phyloP scores from a whole-genome alignment of 2,113 vertebrate species.

The Natator depressus region DNA sequence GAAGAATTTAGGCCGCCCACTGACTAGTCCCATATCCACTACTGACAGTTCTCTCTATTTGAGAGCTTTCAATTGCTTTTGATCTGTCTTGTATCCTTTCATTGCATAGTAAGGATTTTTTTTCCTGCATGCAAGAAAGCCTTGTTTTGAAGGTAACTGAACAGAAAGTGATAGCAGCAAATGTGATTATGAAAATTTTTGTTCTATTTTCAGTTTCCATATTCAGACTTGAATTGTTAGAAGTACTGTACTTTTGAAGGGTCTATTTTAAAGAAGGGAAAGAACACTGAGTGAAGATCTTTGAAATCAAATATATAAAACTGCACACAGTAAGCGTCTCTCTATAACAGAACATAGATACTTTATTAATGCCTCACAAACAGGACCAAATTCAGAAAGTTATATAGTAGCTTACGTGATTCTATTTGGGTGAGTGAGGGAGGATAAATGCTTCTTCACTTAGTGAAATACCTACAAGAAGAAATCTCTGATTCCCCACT shows the following conservation, averaged over 20 bases:
- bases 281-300: background rate
- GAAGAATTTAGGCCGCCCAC: background rate
- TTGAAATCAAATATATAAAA: background rate
- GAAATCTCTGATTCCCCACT: background rate
- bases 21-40: background rate
- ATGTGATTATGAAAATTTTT: background rate
- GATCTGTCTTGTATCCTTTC: background rate
- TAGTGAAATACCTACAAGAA: background rate
- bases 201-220: background rate
- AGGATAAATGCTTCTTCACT: background rate
- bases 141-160: background rate
- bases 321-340: background rate
- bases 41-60: background rate
- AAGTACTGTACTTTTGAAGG: background rate
- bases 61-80: background rate
- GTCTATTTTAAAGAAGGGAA: background rate
- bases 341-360: background rate
- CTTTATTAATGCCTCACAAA: background rate
- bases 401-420: background rate
- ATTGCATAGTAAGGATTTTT: background rate
- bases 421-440: background rate
- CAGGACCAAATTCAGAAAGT: background rate
- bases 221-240: background rate
- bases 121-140: background rate
- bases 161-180: slow-evolving; percentile 6